These are phyloP conservation scores for Tarsius wallacei DNA, from an alignment of 2,797 vertebrate species.

Conservation along the genomic window DNA sequence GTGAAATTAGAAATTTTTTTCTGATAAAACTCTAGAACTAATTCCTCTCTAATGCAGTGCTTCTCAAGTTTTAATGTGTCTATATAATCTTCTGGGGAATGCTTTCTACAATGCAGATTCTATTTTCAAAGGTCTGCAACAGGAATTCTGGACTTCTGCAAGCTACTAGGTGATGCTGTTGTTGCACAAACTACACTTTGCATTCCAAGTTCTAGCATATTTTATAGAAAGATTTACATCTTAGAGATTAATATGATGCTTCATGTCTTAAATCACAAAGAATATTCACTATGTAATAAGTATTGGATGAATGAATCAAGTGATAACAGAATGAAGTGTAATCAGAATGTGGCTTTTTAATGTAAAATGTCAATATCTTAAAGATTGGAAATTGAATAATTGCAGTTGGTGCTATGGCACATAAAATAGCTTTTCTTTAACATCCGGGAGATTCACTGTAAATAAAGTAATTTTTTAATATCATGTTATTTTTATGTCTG, in stretches of 20 bases:
- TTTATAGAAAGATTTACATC: conserved; percentile 33
- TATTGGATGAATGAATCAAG: conserved; percentile 18
- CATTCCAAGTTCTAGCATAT: neutral
- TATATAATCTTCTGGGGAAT: neutral
- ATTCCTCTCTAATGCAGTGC: neutral
- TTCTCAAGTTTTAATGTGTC: neutral
- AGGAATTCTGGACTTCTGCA: neutral
- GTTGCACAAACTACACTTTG: neutral
- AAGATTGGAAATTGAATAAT: neutral
- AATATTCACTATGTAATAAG: neutral
- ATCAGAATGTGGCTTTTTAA: conserved; percentile 10
- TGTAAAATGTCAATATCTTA: conserved; percentile 50
- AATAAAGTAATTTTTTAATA: conserved; percentile 36
- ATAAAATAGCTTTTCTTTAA: conserved; percentile 30
- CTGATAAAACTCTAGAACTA: neutral
- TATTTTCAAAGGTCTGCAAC: neutral
- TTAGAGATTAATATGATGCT: neutral
- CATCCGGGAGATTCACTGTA: neutral
- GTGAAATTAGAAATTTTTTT: neutral
- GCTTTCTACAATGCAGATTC: neutral
- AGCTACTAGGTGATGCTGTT: neutral
- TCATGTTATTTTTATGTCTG: conserved; percentile 62
- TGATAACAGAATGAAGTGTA: neutral
- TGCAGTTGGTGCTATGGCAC: neutral
- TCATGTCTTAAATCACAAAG: conserved; percentile 1